A percentile compares a stretch with the other conserved stretches of the same genome.
Evolutionary conservation across 2,888 invertebrate species (phyloP).

Genomic region (Ashinkailepas kermadecensis): DNA sequence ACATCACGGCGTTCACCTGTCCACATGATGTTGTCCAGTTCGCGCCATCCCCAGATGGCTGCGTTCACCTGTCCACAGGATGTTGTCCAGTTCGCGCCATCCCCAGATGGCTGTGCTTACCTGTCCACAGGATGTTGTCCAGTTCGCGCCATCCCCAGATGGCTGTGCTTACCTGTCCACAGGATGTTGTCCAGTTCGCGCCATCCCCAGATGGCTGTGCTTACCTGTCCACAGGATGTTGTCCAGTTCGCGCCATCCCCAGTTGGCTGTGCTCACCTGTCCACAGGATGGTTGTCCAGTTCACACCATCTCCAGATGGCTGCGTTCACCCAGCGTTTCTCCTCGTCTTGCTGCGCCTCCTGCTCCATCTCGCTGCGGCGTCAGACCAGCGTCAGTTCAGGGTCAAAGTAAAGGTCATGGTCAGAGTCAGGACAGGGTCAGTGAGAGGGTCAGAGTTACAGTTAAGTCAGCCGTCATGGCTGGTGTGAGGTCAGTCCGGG

Average conservation of each 20-base stretch:
- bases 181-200: conserved; percentile 30
- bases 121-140: too few relatives aligned
- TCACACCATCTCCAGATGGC: conserved; percentile 99
- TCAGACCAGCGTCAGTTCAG: conserved; percentile 37
- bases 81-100: conserved; percentile 55
- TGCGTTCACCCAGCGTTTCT: conserved; percentile 79
- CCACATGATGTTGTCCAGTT: conserved; percentile 71
- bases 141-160: too few relatives aligned
- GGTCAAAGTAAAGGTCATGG: conserved; percentile 47
- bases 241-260: conserved; percentile 98
- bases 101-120: too few relatives aligned
- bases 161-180: not conserved
- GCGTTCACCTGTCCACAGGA: too few relatives aligned
- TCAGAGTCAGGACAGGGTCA: too few relatives aligned
- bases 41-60: conserved; percentile 51
- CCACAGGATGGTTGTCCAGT: conserved; percentile 83
- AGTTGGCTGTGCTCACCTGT: conserved; percentile 88
- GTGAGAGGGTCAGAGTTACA: too few relatives aligned
- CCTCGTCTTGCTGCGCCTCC: conserved; percentile 53
- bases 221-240: conserved; percentile 51
- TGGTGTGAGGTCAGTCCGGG: too few relatives aligned
- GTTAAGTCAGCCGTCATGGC: too few relatives aligned
- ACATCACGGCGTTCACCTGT: too few relatives aligned
- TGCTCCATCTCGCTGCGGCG: conserved; percentile 26
- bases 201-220: too few relatives aligned